Evolutionary conservation across 1,140 invertebrate genomes (phyloP).

Genomic region (Chironomus striatipennis): DNA sequence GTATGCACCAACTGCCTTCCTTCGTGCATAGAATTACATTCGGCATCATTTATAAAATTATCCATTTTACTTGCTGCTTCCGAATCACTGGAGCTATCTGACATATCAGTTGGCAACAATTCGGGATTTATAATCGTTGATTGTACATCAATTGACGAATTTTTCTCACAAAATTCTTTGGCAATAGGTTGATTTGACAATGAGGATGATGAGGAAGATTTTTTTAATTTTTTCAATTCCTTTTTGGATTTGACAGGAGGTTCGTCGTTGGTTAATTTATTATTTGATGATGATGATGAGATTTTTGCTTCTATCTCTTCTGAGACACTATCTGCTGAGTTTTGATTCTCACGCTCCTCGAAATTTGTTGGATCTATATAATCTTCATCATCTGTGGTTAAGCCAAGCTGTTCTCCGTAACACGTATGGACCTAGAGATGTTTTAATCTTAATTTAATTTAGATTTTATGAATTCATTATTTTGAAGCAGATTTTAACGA

Average conservation of each 20-base stretch:
- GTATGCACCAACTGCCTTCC: conserved; percentile 64
- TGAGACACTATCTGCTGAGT: conserved; percentile 25
- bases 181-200: conserved; percentile 11
- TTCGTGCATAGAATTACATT: conserved; percentile 63
- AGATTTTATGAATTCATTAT: too few species aligned
- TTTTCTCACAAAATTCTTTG: conserved; percentile 26
- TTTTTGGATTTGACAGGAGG: conserved; percentile 32
- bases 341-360: not conserved
- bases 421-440: conserved; percentile 64
- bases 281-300: conserved; percentile 27
- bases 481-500: too few species aligned
- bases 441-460: not conserved
- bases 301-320: conserved; percentile 25
- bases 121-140: conserved; percentile 31
- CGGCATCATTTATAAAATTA: conserved; percentile 41
- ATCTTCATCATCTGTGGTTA: conserved; percentile 89
- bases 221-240: conserved; percentile 37
- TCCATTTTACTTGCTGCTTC: conserved; percentile 54
- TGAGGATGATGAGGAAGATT: conserved; percentile 34
- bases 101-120: conserved; percentile 60
- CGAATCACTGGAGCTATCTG: conserved; percentile 68
- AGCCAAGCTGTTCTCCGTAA: conserved; percentile 86
- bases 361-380: conserved; percentile 48
- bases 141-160: conserved; percentile 25
- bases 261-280: conserved; percentile 29